These are phyloP conservation scores for Euzophera pinguis DNA, from an alignment of 2,888 invertebrate species.

Conservation along the genomic window DNA sequence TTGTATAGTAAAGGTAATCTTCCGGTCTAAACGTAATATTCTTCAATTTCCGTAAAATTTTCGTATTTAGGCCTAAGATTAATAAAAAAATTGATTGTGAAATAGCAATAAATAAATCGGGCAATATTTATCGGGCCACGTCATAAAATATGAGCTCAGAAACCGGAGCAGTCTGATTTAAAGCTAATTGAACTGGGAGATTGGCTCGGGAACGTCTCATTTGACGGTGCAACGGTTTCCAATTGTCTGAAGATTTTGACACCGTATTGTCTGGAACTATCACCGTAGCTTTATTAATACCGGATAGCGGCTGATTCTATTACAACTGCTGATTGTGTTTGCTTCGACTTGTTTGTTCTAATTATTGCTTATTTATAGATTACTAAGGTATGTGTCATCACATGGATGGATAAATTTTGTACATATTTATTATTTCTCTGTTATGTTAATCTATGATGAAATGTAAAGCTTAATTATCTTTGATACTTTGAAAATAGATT, in stretches of 20 bases:
- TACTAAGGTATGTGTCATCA: background rate
- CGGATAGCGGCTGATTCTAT: slow-evolving; percentile 7
- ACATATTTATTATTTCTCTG: too few species aligned
- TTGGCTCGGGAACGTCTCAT: slow-evolving; percentile 71
- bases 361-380: background rate
- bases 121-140: slow-evolving; percentile 20
- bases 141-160: slow-evolving; percentile 21
- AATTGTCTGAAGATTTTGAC: slow-evolving; percentile 58
- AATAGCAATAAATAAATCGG: background rate
- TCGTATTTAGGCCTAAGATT: too few species aligned
- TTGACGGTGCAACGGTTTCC: slow-evolving; percentile 69
- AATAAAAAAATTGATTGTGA: too few species aligned
- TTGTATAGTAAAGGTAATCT: too few species aligned
- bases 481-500: too few species aligned
- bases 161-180: slow-evolving; percentile 56
- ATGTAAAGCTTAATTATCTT: too few species aligned
- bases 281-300: slow-evolving; percentile 22
- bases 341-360: slow-evolving; percentile 1
- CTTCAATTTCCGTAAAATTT: too few species aligned
- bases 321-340: slow-evolving; percentile 8
- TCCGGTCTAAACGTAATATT: too few species aligned
- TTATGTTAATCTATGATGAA: too few species aligned
- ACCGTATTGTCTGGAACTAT: slow-evolving; percentile 51
- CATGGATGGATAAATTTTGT: too few species aligned
- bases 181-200: slow-evolving; percentile 72